Evolutionary conservation across 2,888 invertebrate species (phyloP).

Genomic region (Papilio gigon): DNA sequence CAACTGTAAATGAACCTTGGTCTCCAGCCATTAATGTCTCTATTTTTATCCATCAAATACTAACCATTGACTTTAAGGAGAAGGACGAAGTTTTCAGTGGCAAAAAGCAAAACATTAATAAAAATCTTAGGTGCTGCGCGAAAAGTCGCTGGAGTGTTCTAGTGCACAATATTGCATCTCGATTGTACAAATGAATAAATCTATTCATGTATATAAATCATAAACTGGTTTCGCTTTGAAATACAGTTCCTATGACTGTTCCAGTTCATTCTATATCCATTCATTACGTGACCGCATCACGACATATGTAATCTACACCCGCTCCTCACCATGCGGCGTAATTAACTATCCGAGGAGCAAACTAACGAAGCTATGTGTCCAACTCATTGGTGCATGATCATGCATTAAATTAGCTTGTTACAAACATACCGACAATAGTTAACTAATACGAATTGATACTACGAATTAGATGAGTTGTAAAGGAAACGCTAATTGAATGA

Average conservation of each 20-base stretch:
- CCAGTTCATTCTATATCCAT: not conserved
- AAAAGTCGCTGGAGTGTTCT: too few species aligned
- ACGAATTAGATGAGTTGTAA: not conserved
- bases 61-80: not conserved
- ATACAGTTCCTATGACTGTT: not conserved
- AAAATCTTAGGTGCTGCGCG: not conserved
- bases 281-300: not conserved
- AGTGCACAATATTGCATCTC: too few species aligned
- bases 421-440: conserved; percentile 19
- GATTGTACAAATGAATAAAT: too few species aligned
- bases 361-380: conserved; percentile 56
- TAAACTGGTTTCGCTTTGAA: not conserved
- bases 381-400: conserved; percentile 57
- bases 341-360: conserved; percentile 34
- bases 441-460: not conserved
- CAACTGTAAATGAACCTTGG: too few species aligned
- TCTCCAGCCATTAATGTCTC: too few species aligned
- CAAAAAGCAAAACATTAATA: not conserved
- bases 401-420: conserved; percentile 52
- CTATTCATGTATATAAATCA: too few species aligned
- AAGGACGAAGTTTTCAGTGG: not conserved
- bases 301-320: conserved; percentile 19
- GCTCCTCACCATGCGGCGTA: conserved; percentile 22
- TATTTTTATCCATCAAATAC: too few species aligned
- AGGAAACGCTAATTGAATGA: not conserved